phyloP scores from a whole-genome alignment of 2,797 vertebrate species.

The Molossus molossus region DNA sequence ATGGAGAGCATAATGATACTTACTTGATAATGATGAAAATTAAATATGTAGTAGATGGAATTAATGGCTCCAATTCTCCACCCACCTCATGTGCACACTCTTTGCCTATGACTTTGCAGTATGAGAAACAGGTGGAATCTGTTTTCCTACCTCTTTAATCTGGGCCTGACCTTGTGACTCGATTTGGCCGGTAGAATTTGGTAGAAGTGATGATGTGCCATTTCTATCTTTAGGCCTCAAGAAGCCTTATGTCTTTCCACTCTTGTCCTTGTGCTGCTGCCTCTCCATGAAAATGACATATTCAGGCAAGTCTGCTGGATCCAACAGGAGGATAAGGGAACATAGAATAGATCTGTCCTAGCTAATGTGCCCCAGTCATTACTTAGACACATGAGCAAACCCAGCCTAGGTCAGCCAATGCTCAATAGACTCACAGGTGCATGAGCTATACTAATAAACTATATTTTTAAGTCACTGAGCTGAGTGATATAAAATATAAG shows the following conservation, averaged over 20 bases:
- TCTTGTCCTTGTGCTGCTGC: not conserved
- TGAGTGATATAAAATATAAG: slow-evolving; percentile 14
- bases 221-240: not conserved
- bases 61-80: not conserved
- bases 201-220: not conserved
- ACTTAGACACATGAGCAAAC: not conserved
- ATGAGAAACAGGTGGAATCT: not conserved
- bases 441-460: not conserved
- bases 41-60: not conserved
- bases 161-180: not conserved
- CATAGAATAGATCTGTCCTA: not conserved
- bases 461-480: not conserved
- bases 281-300: not conserved
- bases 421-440: not conserved
- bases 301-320: not conserved
- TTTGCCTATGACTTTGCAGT: not conserved
- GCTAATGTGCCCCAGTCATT: not conserved
- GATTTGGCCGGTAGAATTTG: not conserved
- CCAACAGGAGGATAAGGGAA: not conserved
- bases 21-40: slow-evolving; percentile 4
- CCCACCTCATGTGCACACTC: not conserved
- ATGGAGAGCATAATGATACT: not conserved
- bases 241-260: not conserved
- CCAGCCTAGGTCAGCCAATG: not conserved
- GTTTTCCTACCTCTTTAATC: not conserved